Evolutionary conservation across 1,140 invertebrate species (phyloP).

Genomic region (Drosophila bipectinata): DNA sequence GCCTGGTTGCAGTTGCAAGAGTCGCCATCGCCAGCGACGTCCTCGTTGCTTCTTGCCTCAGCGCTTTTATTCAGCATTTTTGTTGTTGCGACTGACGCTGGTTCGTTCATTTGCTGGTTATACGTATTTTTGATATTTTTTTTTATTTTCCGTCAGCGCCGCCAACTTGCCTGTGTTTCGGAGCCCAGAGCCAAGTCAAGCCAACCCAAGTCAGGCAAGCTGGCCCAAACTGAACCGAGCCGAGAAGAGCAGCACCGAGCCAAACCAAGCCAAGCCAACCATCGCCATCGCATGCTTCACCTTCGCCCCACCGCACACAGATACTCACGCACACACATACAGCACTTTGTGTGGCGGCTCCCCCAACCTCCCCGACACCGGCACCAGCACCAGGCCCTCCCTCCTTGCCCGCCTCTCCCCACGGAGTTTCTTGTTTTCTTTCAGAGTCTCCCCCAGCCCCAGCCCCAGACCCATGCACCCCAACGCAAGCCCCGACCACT

Average conservation of each 20-base stretch:
- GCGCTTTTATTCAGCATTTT: slow-evolving; percentile 73
- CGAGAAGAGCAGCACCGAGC: slow-evolving; percentile 39
- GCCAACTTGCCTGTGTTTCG: slow-evolving; percentile 64
- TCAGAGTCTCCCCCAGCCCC: slow-evolving; percentile 41
- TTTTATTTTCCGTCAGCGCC: slow-evolving; percentile 48
- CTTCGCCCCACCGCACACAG: slow-evolving; percentile 71
- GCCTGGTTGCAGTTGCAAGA: slow-evolving; percentile 64
- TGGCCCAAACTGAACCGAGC: slow-evolving; percentile 27
- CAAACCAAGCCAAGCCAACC: slow-evolving; percentile 40
- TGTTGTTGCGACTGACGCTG: slow-evolving; percentile 61
- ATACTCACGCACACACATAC: slow-evolving; percentile 10
- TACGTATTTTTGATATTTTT: slow-evolving; percentile 35
- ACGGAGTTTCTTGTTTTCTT: slow-evolving; percentile 78
- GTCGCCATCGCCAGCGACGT: slow-evolving; percentile 56
- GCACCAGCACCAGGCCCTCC: neutral
- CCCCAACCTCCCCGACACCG: neutral
- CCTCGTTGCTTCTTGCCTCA: slow-evolving; percentile 26
- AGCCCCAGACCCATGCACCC: slow-evolving; percentile 5
- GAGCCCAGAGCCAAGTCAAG: slow-evolving; percentile 35
- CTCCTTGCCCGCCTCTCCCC: slow-evolving; percentile 37
- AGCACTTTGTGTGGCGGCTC: slow-evolving; percentile 65
- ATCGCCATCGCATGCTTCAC: slow-evolving; percentile 78
- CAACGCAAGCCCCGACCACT: slow-evolving; percentile 12
- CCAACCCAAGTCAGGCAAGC: slow-evolving; percentile 43
- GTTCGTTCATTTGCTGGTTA: slow-evolving; percentile 67